Percentiles rank a stretch among this genome's conserved stretches.
Conservation (phyloP, 2,888 invertebrate species). For the Agrochola macilenta region DNA sequence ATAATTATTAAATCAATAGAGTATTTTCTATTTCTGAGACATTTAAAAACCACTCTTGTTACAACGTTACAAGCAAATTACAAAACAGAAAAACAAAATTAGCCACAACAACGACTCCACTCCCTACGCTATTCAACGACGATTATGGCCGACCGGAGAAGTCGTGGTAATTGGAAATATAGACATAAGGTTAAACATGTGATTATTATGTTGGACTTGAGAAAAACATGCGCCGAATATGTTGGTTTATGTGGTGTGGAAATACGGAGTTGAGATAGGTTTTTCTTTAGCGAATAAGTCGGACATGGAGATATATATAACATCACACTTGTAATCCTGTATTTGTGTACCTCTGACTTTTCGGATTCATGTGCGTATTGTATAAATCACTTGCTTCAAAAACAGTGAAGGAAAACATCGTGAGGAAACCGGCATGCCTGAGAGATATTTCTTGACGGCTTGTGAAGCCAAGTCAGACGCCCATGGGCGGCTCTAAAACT, state of each 20-base stretch:
- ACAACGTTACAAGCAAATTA: not conserved
- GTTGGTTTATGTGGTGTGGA: not conserved
- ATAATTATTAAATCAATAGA: no score
- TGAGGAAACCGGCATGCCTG: no score
- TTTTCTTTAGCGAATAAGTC: no score
- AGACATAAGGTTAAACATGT: constrained; percentile 66
- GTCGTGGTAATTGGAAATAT: constrained; percentile 71
- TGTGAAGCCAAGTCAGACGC: no score
- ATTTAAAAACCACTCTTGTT: not conserved
- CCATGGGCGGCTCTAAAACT: no score
- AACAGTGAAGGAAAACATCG: no score
- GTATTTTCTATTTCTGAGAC: not conserved
- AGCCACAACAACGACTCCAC: constrained; percentile 43
- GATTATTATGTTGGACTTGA: constrained; percentile 31
- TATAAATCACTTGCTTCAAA: no score
- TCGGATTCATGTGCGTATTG: no score
- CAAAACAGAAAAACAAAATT: not conserved
- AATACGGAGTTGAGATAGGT: not conserved
- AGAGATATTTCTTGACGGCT: no score
- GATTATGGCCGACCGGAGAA: constrained; percentile 59
- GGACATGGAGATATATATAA: not conserved
- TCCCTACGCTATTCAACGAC: constrained; percentile 28
- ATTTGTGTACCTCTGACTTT: no score
- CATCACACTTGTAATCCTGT: no score
- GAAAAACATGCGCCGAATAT: constrained; percentile 31